Evolutionary conservation across 2,888 invertebrate genomes (phyloP), one percentile per base, ranked within the genome.

Genomic region (Plusia festucae): DNA sequence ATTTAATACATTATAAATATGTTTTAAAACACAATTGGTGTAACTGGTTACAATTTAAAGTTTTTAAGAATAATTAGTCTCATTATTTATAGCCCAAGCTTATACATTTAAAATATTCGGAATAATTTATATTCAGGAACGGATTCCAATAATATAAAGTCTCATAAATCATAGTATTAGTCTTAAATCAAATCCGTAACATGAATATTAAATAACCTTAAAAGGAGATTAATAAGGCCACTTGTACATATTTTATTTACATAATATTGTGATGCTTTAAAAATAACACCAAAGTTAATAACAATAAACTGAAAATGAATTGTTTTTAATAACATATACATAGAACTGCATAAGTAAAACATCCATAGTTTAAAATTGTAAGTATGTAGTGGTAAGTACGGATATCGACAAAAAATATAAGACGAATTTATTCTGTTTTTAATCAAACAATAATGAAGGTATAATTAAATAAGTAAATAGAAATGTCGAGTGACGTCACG

Each of bases 51-150:
- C 11, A 24, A 32, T 40, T 49, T 13, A 54, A 30, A 61, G 60
- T 49, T 67, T 73, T 58, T 60, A 34, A 30, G 13, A 60, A 32
- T 69, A 71, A 71, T 60, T 49, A 66, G 74, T 73, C 73, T 73
- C 57, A 53, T 65, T 32, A 46, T 64, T 44, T 44, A 24, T 59
- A 53, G 2, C 32, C 1, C 18, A 49, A 3, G 13, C 16, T 27
- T 32, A 20, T 46, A 27, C 1, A 57, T 46, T 18, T 30, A 56
- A 55, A 30, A 51, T 24, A n/a, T 24, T 55, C 32, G 9, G 11
- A 15, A 11, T 13, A 49, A 9, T 6, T 53, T 56, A 20, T 9
- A 11, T 44, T 24, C n/a, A 32, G 27, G n/a, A 32, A 15, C n/a
- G n/a, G n/a, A 44, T 16, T 7, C 40, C 15, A 9, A 44, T n/a